Conservation (phyloP, 2,113 vertebrate genomes). For the Siphamia tubifer region DNA sequence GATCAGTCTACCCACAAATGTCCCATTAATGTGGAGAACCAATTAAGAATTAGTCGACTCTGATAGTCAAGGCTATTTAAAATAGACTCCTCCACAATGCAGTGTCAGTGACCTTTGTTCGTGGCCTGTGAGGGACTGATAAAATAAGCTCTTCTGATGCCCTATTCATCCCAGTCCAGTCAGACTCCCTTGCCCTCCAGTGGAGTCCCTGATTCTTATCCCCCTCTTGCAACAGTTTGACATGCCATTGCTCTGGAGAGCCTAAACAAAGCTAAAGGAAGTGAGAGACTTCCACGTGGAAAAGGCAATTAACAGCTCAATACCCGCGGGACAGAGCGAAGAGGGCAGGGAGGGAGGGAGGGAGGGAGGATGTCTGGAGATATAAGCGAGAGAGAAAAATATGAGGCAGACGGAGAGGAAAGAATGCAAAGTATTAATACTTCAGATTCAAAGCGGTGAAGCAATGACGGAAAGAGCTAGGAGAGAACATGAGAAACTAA, state of each 20-base stretch:
- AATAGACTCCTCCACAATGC: slow-evolving; percentile 3
- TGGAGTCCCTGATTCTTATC: slow-evolving; percentile 57
- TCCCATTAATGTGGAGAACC: background rate
- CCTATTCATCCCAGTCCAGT: slow-evolving; percentile 29
- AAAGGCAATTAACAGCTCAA: slow-evolving; percentile 73
- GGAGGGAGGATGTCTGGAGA: slow-evolving; percentile 32
- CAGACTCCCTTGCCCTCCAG: slow-evolving; percentile 18
- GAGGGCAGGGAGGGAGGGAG: slow-evolving; percentile 9
- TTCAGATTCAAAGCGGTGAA: slow-evolving; percentile 44
- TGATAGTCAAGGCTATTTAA: slow-evolving; percentile 23
- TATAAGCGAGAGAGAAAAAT: slow-evolving; percentile 23
- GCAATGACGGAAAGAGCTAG: slow-evolving; percentile 14
- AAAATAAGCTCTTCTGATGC: slow-evolving; percentile 33
- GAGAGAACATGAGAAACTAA: slow-evolving; percentile 31
- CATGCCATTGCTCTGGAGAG: slow-evolving; percentile 31
- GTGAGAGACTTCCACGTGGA: slow-evolving; percentile 65
- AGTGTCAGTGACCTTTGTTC: slow-evolving; percentile 52
- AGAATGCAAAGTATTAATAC: slow-evolving; percentile 1
- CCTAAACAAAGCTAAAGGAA: slow-evolving; percentile 56
- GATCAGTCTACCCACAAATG: slow-evolving; percentile 2
- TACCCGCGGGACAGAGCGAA: slow-evolving; percentile 42
- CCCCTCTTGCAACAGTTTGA: slow-evolving; percentile 32
- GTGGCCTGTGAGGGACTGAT: slow-evolving; percentile 39
- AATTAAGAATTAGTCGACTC: slow-evolving; percentile 26
- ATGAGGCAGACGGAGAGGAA: background rate